These are phyloP conservation scores for Stratiomys singularior DNA, from an alignment of 2,888 invertebrate species.

Conservation along the genomic window DNA sequence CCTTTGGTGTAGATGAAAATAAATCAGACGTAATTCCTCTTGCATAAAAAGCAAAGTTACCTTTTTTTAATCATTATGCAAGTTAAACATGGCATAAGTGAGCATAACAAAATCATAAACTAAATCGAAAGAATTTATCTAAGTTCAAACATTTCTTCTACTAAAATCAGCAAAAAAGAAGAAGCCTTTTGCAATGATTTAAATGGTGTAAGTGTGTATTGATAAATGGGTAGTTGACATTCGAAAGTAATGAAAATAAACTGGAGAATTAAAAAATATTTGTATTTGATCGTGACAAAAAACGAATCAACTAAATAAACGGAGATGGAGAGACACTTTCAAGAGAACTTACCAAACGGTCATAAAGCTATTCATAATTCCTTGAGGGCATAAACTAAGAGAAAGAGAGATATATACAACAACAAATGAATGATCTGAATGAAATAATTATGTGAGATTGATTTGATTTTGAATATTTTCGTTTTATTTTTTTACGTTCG, in stretches of 20 bases:
- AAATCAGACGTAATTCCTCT: no score
- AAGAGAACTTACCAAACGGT: constrained; percentile 81
- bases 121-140: no score
- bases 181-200: no score
- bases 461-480: constrained; percentile 46
- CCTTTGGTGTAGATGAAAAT: no score
- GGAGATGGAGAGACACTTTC: constrained; percentile 23
- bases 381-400: constrained; percentile 82
- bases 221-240: constrained; percentile 8
- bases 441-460: constrained; percentile 37
- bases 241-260: constrained; percentile 17
- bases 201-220: constrained; percentile 10
- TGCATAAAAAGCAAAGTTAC: no score
- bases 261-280: neutral
- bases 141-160: no score
- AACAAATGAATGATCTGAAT: constrained; percentile 52
- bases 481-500: constrained; percentile 6
- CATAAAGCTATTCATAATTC: constrained; percentile 90
- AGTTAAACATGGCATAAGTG: no score
- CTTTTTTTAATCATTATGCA: no score
- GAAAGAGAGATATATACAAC: constrained; percentile 56
- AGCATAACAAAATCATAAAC: no score
- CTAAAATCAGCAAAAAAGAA: no score
- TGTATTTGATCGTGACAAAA: neutral
- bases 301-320: neutral